Evolutionary conservation across 2,113 vertebrate species (phyloP).

Genomic region (Pholis gunnellus): DNA sequence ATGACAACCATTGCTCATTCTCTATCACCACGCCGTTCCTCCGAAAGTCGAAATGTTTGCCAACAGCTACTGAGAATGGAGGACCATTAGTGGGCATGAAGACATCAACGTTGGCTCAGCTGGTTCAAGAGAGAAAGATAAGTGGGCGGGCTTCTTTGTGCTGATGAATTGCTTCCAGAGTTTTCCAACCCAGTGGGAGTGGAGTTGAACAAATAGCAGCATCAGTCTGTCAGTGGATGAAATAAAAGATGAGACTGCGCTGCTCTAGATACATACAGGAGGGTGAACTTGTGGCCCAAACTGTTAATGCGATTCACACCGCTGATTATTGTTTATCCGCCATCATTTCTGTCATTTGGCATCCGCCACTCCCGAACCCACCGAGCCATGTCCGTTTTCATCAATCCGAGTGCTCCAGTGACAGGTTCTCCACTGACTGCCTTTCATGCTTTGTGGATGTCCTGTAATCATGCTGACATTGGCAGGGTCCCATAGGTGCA

Average conservation of each 20-base stretch:
- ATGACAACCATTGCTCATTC: constrained; percentile 56
- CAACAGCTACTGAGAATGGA: constrained; percentile 31
- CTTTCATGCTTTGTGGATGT: constrained; percentile 59
- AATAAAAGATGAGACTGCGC: constrained; percentile 24
- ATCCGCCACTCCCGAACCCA: constrained; percentile 48
- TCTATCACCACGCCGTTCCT: constrained; percentile 20
- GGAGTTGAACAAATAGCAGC: constrained; percentile 38
- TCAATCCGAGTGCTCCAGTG: constrained; percentile 52
- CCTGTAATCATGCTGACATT: constrained; percentile 49
- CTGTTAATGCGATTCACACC: constrained; percentile 18
- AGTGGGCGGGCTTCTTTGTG: constrained; percentile 36
- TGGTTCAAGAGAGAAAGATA: constrained; percentile 46
- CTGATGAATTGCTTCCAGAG: constrained; percentile 52
- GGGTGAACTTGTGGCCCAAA: constrained; percentile 18
- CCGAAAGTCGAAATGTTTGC: constrained; percentile 54
- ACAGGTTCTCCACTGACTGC: constrained; percentile 41
- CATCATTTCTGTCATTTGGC: constrained; percentile 53
- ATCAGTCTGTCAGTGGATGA: constrained; percentile 45
- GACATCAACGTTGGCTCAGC: constrained; percentile 43
- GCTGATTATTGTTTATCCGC: constrained; percentile 14
- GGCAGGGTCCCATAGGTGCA: constrained; percentile 18
- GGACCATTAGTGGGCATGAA: constrained; percentile 46
- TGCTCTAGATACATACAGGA: neutral
- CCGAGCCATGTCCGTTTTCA: constrained; percentile 40
- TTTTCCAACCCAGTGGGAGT: constrained; percentile 35